Base-by-base conservation (phyloP, 2,888 invertebrate genomes). In the Lasioglossum zephyrum region DNA sequence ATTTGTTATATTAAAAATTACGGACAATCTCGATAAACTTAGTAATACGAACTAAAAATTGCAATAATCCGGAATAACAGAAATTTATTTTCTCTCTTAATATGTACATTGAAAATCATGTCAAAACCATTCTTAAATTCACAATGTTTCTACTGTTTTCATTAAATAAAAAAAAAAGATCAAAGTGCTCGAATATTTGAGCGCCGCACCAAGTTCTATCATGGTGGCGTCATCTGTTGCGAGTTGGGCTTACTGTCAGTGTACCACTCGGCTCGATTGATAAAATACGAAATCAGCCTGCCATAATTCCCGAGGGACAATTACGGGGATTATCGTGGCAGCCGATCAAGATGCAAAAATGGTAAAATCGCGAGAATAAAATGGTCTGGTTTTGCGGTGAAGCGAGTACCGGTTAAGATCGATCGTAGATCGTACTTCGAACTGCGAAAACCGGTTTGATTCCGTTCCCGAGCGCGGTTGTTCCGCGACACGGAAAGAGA, bases 161-260 rank as follows among this genome's bases (percentile, higher is more conserved):
- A 53, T 22, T 22, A 22, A 6, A 53, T 9, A 8, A 9, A 36
- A 36, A 36, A 53, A 53, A 53, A 9, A 2, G 9, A 53, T 2
- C 53, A 22, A 53, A 53, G 8, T 53, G 3, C 9, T 53, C 9
- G n/a, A 53, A n/a, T 9, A n/a, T 53, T 9, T 53, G n/a, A n/a
- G 22, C 53, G n/a, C 3, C 9, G 53, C 53, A 22, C 22, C 53
- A 53, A 22, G 53, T 53, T 53, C 22, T 0, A 53, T 79, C 81
- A 73, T 74, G 72, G 87, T 73, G 73, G 89, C 89, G 93, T 92
- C 93, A 93, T 93, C 93, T 93, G 87, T 75, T 88, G 91, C 66
- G 36, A 11, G 9, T 16, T 4, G 2, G 13, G 4, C 16, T 39
- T 11, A 86, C 81, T 13, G 22, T 11, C 44, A 79, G 60, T 44